Conservation (phyloP, 2,797 vertebrate genomes). For the Cyprinodon diabolis region DNA sequence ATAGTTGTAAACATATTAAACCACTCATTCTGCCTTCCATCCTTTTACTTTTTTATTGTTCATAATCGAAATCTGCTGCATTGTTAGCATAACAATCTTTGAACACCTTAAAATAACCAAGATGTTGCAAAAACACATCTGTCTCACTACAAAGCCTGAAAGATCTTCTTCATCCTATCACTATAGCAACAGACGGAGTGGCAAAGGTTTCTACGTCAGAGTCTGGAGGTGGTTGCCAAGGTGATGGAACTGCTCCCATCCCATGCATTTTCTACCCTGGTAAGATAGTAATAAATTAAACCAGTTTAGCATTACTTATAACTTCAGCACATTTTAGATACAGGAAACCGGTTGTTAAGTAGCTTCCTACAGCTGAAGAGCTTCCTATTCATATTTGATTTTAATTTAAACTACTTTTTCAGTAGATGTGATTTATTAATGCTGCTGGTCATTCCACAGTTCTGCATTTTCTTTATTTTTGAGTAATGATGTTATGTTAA, state of each 20-base stretch:
- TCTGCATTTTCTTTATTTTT: too few relatives aligned
- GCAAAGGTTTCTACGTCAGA: constrained; percentile 98
- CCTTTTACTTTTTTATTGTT: not conserved
- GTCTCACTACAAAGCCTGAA: constrained; percentile 15
- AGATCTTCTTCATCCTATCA: constrained; percentile 47
- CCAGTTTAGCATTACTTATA: not conserved
- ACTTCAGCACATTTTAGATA: not conserved
- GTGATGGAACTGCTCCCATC: constrained; percentile 98
- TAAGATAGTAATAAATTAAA: constrained; percentile 64
- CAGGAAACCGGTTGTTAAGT: not conserved
- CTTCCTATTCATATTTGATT: too few relatives aligned
- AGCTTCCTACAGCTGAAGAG: not conserved
- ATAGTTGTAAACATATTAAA: not conserved
- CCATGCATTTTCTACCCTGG: constrained; percentile 94
- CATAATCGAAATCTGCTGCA: not conserved
- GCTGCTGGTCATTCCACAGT: not conserved
- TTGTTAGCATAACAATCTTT: not conserved
- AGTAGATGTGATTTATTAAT: not conserved
- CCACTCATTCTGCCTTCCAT: not conserved
- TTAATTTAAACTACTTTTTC: too few relatives aligned
- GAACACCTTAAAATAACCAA: not conserved
- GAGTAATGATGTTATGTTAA: too few relatives aligned
- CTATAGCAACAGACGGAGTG: constrained; percentile 96
- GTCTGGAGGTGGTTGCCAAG: constrained; percentile 97
- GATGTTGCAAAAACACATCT: not conserved